Evolutionary conservation across 2,797 vertebrate species (phyloP), one percentile per base, ranked within the genome.

Genomic region (Astyanax mexicanus): DNA sequence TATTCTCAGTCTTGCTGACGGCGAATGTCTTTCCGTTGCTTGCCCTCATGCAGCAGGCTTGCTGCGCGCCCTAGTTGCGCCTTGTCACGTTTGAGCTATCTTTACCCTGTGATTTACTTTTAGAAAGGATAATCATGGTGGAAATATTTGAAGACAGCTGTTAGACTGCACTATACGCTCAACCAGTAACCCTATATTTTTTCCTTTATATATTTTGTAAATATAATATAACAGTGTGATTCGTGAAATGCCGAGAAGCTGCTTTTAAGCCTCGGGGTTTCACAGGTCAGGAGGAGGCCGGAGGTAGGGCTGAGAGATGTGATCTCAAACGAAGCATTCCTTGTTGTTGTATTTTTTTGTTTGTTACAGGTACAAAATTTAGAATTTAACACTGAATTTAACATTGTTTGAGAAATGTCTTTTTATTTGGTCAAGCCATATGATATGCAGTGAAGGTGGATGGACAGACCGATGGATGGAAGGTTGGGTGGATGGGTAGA

Each of bases 91-190:
- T 97, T 92, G 92, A 87, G 94, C 96, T 98, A 98, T 98, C 95
- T 98, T 98, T 98, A 97, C 91, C 93, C 96, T 47, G 77, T 79
- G 94, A 94, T 95, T 95, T 96, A 97, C 97, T 98, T 98, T 97
- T 97, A 97, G 96, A 96, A 96, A 94, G 94, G 91, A 92, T 92
- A 95, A 97, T 98, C 96, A 97, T 95, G 94, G 94, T 92, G 93
- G 94, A 97, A 97, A 95, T 96, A 98, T 98, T 96, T 92, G 93
- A 91, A 88, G 95, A 94, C 96, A 98, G 96, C 96, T 98, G 96
- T 96, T 93, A 90, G 92, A 91, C 94, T 93, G 91, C 86, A 92
- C 94, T 94, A 87, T 95, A 96, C 93, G 93, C 92, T 95, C 86
- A 92, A 88, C 90, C 82, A 93, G 97, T 97, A 98, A 98, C 94